Percentiles rank a stretch among this genome's conserved stretches.
Conservation (phyloP, 2,888 invertebrate species). For the Caenorhabditis sulstoni region DNA sequence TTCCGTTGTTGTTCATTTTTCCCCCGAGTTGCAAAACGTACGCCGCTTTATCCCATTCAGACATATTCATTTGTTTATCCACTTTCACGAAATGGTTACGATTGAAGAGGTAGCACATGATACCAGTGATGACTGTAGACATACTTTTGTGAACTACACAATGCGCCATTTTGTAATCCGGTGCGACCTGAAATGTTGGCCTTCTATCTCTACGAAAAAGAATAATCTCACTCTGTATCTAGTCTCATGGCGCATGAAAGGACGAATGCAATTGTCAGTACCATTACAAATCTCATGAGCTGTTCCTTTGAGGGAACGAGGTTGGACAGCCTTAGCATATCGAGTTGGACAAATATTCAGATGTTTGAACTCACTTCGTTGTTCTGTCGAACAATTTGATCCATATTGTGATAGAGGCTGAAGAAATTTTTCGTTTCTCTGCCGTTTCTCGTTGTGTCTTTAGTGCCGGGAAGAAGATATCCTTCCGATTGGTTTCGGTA, state of each 20-base stretch:
- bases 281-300: slow-evolving; percentile 63
- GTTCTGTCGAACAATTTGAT: slow-evolving; percentile 50
- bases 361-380: slow-evolving; percentile 60
- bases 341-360: no score
- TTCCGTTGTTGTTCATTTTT: background rate
- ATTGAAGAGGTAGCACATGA: slow-evolving; percentile 72
- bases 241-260: slow-evolving; percentile 67
- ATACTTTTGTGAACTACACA: slow-evolving; percentile 76
- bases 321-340: slow-evolving; percentile 63
- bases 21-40: slow-evolving; percentile 22
- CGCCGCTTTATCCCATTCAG: slow-evolving; percentile 57
- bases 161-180: slow-evolving; percentile 68
- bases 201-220: background rate
- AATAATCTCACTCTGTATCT: slow-evolving; percentile 60
- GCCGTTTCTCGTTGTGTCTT: slow-evolving; percentile 10
- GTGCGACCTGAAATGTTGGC: slow-evolving; percentile 59
- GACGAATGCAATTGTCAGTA: slow-evolving; percentile 60
- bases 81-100: slow-evolving; percentile 52
- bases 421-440: slow-evolving; percentile 43
- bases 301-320: slow-evolving; percentile 41
- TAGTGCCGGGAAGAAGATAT: background rate
- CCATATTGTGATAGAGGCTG: slow-evolving; percentile 57
- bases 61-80: slow-evolving; percentile 50
- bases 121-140: slow-evolving; percentile 74
- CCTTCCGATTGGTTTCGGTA: slow-evolving; percentile 24